These are phyloP conservation scores for Sebastes schlegelii DNA, from an alignment of 2,113 vertebrate species.

Conservation along the genomic window DNA sequence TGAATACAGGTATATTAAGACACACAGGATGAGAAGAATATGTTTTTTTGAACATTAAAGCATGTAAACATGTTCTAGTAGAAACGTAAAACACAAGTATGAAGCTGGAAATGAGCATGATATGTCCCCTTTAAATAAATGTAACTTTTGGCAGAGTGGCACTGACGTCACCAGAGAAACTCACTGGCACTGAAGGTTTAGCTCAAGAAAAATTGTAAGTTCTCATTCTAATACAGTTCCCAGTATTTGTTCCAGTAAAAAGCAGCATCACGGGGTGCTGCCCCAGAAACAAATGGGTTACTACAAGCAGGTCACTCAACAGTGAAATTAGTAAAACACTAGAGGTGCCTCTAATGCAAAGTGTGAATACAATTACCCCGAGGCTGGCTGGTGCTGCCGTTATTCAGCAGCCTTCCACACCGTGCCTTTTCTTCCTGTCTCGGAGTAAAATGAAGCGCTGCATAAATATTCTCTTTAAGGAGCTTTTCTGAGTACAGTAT, in stretches of 20 bases:
- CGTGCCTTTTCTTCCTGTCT: slow-evolving; percentile 12
- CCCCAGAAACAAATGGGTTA: slow-evolving; percentile 63
- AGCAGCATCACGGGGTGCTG: slow-evolving; percentile 50
- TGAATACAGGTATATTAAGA: too few relatives aligned
- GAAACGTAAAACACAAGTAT: too few relatives aligned
- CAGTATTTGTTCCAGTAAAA: slow-evolving; percentile 65
- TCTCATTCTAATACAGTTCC: slow-evolving; percentile 53
- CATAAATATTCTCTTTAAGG: slow-evolving; percentile 47
- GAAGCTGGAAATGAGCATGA: too few relatives aligned
- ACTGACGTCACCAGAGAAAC: neutral
- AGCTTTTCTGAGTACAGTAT: slow-evolving; percentile 7
- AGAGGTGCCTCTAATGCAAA: slow-evolving; percentile 62
- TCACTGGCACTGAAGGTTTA: neutral
- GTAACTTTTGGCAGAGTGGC: neutral
- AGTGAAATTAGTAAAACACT: slow-evolving; percentile 76
- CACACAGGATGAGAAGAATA: too few relatives aligned
- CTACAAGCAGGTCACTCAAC: slow-evolving; percentile 70
- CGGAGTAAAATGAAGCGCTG: slow-evolving; percentile 40
- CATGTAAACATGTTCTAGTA: too few relatives aligned
- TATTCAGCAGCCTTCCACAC: slow-evolving; percentile 35
- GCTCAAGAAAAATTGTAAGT: slow-evolving; percentile 9
- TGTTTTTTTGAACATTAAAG: too few relatives aligned
- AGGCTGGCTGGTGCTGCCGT: slow-evolving; percentile 14
- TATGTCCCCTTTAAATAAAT: neutral
- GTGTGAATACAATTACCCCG: slow-evolving; percentile 56